Percentiles rank a stretch among this genome's conserved stretches.
These are phyloP conservation scores for Argopecten irradians DNA, from an alignment of 1,140 invertebrate genomes.

Conservation along the genomic window DNA sequence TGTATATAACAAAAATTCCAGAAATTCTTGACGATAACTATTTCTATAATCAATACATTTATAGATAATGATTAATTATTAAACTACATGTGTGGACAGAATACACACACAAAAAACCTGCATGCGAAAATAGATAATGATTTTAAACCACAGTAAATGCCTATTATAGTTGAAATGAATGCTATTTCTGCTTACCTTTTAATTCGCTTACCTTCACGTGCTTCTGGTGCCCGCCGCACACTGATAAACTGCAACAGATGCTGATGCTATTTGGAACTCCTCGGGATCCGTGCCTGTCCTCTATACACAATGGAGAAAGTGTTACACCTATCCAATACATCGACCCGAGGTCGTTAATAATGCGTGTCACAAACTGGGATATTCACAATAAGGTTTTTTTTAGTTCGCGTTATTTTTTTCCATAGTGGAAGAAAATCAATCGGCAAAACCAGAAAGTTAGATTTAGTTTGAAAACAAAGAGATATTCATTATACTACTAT, in stretches of 20 bases:
- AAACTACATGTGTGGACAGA: too few relatives aligned
- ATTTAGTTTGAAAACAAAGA: too few relatives aligned
- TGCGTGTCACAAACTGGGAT: background rate
- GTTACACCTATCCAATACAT: background rate
- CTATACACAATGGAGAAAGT: constrained; percentile 22
- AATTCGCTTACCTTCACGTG: background rate
- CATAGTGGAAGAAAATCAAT: too few relatives aligned
- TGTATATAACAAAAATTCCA: background rate
- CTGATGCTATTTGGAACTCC: constrained; percentile 4
- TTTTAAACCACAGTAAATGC: background rate
- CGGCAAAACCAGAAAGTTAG: too few relatives aligned
- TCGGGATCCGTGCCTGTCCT: background rate
- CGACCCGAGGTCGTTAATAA: constrained; percentile 5
- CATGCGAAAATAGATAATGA: background rate
- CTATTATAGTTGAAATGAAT: background rate
- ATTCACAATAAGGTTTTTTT: background rate
- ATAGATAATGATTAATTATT: background rate
- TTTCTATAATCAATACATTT: background rate
- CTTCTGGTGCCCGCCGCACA: background rate
- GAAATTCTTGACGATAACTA: background rate
- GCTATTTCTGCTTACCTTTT: background rate
- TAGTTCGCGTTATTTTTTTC: background rate
- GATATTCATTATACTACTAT: too few relatives aligned
- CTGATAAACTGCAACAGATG: constrained; percentile 16
- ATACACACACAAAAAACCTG: too few relatives aligned